Percentiles rank a stretch among this genome's conserved stretches.
Conservation (phyloP, 30 jellyfish, hydroid and myxozoan genomes). For the Turritopsis rubra region DNA sequence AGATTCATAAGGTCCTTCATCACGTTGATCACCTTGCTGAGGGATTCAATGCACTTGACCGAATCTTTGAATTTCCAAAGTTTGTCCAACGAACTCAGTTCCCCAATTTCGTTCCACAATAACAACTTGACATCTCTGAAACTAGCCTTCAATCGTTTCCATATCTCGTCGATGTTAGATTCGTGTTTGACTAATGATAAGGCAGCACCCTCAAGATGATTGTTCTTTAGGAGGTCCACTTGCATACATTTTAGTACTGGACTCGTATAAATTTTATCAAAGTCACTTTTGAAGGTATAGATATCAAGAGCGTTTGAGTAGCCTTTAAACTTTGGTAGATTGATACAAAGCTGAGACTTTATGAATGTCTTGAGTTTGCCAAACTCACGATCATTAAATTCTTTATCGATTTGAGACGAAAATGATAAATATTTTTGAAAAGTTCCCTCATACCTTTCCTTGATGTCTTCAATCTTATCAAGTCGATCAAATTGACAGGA, state of each 20-base stretch:
- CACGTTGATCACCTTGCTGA: no score
- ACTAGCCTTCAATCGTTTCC: background rate
- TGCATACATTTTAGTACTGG: background rate
- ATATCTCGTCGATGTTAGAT: constrained; percentile 9
- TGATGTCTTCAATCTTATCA: no score
- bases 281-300: background rate
- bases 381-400: no score
- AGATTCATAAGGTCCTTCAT: no score
- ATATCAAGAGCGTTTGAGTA: no score
- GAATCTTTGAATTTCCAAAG: background rate
- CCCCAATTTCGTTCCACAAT: background rate
- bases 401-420: no score
- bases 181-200: background rate
- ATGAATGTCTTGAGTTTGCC: no score
- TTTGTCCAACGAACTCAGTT: background rate
- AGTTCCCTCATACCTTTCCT: no score
- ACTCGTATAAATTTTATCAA: background rate
- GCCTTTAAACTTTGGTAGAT: no score
- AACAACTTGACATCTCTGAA: background rate
- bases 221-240: background rate
- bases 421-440: no score
- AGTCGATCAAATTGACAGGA: no score
- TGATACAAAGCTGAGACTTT: no score
- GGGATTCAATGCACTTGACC: background rate
- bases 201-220: constrained; percentile 4